phyloP scores from a whole-genome alignment of 1,140 invertebrate genomes.

The Samia ricini region DNA sequence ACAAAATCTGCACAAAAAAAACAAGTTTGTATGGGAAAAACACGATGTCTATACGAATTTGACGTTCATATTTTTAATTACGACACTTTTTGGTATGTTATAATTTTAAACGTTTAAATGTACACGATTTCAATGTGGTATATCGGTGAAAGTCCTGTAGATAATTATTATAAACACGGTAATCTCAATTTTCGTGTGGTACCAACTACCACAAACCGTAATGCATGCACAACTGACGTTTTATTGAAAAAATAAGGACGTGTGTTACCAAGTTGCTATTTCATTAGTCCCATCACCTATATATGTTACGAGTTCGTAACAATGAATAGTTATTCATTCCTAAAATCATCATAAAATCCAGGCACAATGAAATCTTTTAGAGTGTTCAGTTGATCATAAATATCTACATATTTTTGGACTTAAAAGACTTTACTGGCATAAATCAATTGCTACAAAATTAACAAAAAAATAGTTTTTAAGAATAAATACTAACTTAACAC shows the following conservation, averaged over 20 bases:
- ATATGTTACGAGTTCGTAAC: neutral
- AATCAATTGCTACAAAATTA: too few relatives aligned
- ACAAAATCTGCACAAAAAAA: conserved; percentile 54
- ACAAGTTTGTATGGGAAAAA: conserved; percentile 45
- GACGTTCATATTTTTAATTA: conserved; percentile 9
- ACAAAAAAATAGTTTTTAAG: too few relatives aligned
- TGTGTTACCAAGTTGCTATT: neutral
- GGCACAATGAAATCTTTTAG: too few relatives aligned
- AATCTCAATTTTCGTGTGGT: conserved; percentile 16
- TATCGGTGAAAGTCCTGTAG: conserved; percentile 57
- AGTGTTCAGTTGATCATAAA: too few relatives aligned
- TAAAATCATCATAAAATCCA: too few relatives aligned
- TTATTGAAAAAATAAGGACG: conserved; percentile 2
- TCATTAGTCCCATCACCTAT: neutral
- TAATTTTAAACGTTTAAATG: conserved; percentile 4
- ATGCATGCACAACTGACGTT: conserved; percentile 44
- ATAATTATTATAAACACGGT: conserved; percentile 30
- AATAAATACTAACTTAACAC: too few relatives aligned
- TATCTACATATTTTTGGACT: too few relatives aligned
- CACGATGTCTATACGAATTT: conserved; percentile 32
- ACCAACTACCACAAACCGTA: conserved; percentile 52
- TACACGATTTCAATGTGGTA: conserved; percentile 28
- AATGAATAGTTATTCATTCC: too few relatives aligned
- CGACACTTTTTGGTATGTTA: neutral
- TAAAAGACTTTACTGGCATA: too few relatives aligned